Evolutionary conservation across 2,113 vertebrate genomes (phyloP).

Genomic region (Poecile atricapillus): DNA sequence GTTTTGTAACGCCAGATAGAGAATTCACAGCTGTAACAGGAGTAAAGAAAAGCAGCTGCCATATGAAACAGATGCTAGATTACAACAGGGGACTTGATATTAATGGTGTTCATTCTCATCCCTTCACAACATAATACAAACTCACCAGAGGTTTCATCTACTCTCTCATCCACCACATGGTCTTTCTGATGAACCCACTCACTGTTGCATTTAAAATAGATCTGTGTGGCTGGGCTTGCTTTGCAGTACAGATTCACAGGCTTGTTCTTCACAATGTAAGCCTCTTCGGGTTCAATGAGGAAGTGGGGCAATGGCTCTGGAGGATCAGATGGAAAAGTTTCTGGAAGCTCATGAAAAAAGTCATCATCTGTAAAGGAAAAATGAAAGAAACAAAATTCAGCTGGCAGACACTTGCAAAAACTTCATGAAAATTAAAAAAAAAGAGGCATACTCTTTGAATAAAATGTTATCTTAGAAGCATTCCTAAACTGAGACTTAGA

Average conservation of each 20-base stretch:
- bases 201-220: constrained; percentile 98
- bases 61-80: neutral
- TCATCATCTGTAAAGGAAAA: constrained; percentile 82
- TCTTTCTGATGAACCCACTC: constrained; percentile 99
- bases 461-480: neutral
- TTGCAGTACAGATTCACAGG: constrained; percentile 93
- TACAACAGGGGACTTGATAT: neutral
- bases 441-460: neutral
- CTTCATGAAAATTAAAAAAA: neutral
- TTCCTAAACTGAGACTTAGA: neutral
- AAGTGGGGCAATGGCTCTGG: constrained; percentile 94
- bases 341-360: constrained; percentile 93
- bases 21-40: neutral
- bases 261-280: constrained; percentile 95
- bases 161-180: constrained; percentile 89
- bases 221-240: constrained; percentile 93
- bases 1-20: neutral
- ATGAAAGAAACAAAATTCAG: neutral
- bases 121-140: neutral
- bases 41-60: neutral
- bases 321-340: constrained; percentile 94
- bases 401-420: neutral
- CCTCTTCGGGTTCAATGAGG: constrained; percentile 91
- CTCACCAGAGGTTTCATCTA: constrained; percentile 94
- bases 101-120: neutral